phyloP scores from a whole-genome alignment of 1,140 invertebrate species.

The Drosophila saltans region DNA sequence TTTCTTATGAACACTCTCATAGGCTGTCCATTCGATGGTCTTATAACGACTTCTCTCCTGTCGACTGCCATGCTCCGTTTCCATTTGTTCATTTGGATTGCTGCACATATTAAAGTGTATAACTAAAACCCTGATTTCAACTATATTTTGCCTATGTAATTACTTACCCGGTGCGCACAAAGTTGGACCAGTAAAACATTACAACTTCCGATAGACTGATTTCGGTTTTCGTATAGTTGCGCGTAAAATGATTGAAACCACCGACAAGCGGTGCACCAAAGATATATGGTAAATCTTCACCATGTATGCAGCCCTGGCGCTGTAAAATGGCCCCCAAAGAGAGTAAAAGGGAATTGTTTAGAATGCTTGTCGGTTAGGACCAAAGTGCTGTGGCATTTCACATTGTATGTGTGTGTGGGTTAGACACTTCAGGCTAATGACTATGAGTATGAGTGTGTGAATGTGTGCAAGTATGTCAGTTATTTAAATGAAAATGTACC shows the following conservation, averaged over 20 bases:
- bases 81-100: conserved; percentile 94
- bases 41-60: conserved; percentile 91
- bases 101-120: conserved; percentile 83
- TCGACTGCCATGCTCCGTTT: conserved; percentile 87
- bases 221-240: conserved; percentile 96
- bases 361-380: conserved; percentile 6
- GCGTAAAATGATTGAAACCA: conserved; percentile 91
- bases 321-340: conserved; percentile 73
- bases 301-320: conserved; percentile 94
- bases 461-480: neutral
- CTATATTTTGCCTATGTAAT: conserved; percentile 17
- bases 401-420: neutral
- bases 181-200: conserved; percentile 98
- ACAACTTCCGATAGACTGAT: conserved; percentile 94
- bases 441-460: neutral
- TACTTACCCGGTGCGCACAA: conserved; percentile 96
- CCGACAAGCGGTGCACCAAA: conserved; percentile 92
- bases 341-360: conserved; percentile 16
- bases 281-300: conserved; percentile 96
- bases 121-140: too few species aligned
- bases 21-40: conserved; percentile 95
- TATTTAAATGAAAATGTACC: neutral
- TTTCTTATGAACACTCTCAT: conserved; percentile 95
- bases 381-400: conserved; percentile 1
- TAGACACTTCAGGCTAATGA: neutral